Percentiles rank a stretch among this genome's conserved stretches.
These are phyloP conservation scores for Anarrhichthys ocellatus DNA, from an alignment of 2,113 vertebrate genomes.

Conservation along the genomic window DNA sequence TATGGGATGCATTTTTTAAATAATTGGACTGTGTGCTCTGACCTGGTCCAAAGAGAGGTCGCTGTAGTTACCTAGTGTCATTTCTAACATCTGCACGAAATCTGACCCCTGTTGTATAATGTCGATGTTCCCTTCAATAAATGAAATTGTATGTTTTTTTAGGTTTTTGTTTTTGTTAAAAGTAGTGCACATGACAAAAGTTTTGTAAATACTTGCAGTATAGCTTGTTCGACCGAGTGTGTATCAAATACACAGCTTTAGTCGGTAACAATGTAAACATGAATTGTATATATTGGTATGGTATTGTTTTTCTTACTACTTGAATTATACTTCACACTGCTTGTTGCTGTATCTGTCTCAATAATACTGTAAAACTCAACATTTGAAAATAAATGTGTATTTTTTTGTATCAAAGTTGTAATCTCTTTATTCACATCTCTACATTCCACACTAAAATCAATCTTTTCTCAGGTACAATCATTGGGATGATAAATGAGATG, in stretches of 20 bases:
- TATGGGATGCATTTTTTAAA: slow-evolving; percentile 60
- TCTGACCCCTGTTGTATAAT: neutral
- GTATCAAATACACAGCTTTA: slow-evolving; percentile 73
- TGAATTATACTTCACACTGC: slow-evolving; percentile 28
- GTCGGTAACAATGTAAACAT: slow-evolving; percentile 45
- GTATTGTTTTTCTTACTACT: slow-evolving; percentile 16
- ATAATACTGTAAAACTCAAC: slow-evolving; percentile 26
- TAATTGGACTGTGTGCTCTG: slow-evolving; percentile 51
- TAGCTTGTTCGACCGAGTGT: slow-evolving; percentile 62
- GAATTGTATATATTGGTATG: slow-evolving; percentile 48
- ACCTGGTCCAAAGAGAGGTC: slow-evolving; percentile 65
- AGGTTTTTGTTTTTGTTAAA: slow-evolving; percentile 24
- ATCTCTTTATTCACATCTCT: neutral
- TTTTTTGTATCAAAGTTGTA: slow-evolving; percentile 52
- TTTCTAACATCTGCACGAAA: slow-evolving; percentile 60
- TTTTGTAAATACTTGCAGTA: slow-evolving; percentile 75
- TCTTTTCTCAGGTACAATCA: neutral
- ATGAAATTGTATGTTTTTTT: slow-evolving; percentile 6
- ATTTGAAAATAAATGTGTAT: slow-evolving; percentile 74
- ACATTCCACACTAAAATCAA: neutral
- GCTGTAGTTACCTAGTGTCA: slow-evolving; percentile 56
- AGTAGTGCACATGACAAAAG: slow-evolving; percentile 55
- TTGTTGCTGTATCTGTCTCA: slow-evolving; percentile 44
- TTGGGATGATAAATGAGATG: neutral
- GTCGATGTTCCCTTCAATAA: neutral